These are phyloP conservation scores for Parthenolecanium corni DNA, from an alignment of 2,888 invertebrate species.

Conservation along the genomic window DNA sequence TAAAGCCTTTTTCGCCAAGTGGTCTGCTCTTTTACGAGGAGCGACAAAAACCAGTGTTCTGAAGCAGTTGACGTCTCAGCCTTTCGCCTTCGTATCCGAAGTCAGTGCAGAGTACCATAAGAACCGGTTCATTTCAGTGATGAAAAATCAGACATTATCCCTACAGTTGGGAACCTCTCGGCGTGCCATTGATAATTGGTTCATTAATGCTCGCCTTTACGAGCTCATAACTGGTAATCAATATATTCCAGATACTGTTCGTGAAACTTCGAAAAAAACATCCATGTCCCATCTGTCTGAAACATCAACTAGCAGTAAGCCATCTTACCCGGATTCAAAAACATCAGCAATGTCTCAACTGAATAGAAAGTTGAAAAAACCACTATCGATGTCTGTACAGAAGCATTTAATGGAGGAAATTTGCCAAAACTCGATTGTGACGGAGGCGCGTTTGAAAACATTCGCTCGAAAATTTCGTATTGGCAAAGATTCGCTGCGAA, in stretches of 20 bases:
- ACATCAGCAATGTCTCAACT: too few relatives aligned
- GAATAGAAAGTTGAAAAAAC: too few relatives aligned
- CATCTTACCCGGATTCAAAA: too few relatives aligned
- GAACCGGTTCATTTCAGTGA: background rate
- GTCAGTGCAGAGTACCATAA: background rate
- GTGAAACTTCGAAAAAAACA: too few relatives aligned
- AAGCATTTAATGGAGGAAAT: background rate
- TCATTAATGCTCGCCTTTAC: conserved; percentile 12
- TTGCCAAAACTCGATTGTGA: background rate
- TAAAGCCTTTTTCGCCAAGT: background rate
- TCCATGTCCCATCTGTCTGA: too few relatives aligned
- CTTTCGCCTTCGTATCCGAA: background rate
- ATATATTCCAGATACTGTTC: background rate
- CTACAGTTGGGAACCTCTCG: background rate
- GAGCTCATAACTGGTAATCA: background rate
- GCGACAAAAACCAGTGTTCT: background rate
- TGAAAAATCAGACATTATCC: background rate
- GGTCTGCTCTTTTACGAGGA: background rate
- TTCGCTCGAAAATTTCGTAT: too few relatives aligned
- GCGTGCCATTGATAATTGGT: background rate
- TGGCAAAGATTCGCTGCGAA: background rate
- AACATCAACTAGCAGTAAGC: too few relatives aligned
- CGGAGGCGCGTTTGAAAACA: background rate
- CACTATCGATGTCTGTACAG: too few relatives aligned
- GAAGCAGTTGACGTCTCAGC: background rate